Evolutionary conservation across 2,113 vertebrate species (phyloP).

Genomic region (Lasiurus cinereus): DNA sequence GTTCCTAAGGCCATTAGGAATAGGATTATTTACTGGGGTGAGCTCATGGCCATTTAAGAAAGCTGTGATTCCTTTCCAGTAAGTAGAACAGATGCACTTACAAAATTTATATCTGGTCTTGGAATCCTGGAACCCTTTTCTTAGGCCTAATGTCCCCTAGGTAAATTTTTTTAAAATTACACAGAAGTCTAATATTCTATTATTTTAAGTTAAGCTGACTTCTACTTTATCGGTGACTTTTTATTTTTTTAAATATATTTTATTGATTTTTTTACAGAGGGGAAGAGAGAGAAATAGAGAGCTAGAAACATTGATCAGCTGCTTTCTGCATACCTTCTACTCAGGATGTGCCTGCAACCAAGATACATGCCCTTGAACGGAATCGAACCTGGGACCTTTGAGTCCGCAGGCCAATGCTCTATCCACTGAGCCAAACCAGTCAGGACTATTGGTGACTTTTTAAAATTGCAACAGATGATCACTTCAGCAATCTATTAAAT

Average conservation of each 20-base stretch:
- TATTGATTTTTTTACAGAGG: too few relatives aligned
- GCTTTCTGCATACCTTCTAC: too few relatives aligned
- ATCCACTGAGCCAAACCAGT: too few relatives aligned
- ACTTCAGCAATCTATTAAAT: not conserved
- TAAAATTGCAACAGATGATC: not conserved
- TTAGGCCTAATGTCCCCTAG: not conserved
- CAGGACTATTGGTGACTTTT: not conserved
- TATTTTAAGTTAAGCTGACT: not conserved
- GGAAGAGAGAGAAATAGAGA: too few relatives aligned
- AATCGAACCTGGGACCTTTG: too few relatives aligned
- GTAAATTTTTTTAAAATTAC: slow-evolving; percentile 31
- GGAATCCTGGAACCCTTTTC: not conserved
- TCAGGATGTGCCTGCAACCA: too few relatives aligned
- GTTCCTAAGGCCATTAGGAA: not conserved
- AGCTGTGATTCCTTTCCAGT: not conserved
- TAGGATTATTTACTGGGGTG: not conserved
- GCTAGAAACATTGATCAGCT: too few relatives aligned
- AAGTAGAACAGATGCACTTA: not conserved
- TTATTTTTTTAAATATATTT: not conserved
- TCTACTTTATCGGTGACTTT: slow-evolving; percentile 12
- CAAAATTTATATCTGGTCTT: rapidly evolving
- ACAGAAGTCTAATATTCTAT: not conserved
- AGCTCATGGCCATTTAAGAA: not conserved
- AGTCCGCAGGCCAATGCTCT: too few relatives aligned
- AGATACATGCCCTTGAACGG: too few relatives aligned